Evolutionary conservation across 2,888 invertebrate species (phyloP), one percentile per base, ranked within the genome.

Genomic region (Melitaea athalia): DNA sequence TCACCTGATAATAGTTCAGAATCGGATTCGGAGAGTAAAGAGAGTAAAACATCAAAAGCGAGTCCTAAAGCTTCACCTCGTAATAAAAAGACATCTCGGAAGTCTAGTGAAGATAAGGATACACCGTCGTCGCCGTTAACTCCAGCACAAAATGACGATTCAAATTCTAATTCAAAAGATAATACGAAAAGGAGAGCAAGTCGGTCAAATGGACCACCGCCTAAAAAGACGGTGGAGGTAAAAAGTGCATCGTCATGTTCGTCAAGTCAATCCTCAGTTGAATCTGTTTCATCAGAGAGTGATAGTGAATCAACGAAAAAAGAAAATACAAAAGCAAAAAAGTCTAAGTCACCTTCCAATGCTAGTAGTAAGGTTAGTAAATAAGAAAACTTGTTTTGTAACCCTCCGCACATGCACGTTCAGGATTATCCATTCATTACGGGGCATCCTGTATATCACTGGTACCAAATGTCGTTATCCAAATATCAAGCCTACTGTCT

Each of bases 1-100:
- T 97, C 97, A 64, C 96, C 97, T 0, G 96, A 96, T 75, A 96
- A 96, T 79, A 91, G 89, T 83, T 86, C 93, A 69, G 88, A 88
- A 82, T 87, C 88, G 61, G 88, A 90, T 77, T 79, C 89, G 0
- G 89, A 94, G 77, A 85, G 92, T 53, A 87, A 87, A 69, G 76
- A 74, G 5, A 78, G 77, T 62, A 78, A 76, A 57, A 81, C 93
- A 15, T 82, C 85, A 0, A 80, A 81, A 67, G 31, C 67, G 45
- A 86, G 85, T 71, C 83, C 87, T 0, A 90, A 89, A 76, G 77
- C 71, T 7, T 87, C 90, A 7, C 86, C 86, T 0, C 79, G 81
- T 68, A 81, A 81, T 55, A 91, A 91, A 73, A 80, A 86, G 63
- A 76, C 79, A 14, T 80, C 88, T 6, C 83, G 86, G 59, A 93